Evolutionary conservation across 2,113 vertebrate genomes (phyloP).

Genomic region (Gracilinanus agilis): DNA sequence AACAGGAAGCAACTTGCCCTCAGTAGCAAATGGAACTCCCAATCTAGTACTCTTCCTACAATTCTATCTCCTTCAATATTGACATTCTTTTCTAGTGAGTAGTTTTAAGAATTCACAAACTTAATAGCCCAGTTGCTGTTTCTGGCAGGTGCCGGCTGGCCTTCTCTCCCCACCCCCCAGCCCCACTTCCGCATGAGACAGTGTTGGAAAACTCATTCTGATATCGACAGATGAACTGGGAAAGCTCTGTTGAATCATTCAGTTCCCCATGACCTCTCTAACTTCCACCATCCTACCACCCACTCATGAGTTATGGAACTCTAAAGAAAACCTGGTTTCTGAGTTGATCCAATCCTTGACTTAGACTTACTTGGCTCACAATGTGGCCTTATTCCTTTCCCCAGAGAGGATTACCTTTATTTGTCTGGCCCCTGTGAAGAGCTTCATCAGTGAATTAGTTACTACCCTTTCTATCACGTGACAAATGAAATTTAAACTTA

Average conservation of each 20-base stretch:
- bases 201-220: not conserved
- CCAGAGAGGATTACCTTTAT: not conserved
- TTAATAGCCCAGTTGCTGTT: not conserved
- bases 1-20: not conserved
- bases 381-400: not conserved
- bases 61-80: not conserved
- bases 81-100: not conserved
- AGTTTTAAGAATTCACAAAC: not conserved
- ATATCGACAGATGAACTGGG: not conserved
- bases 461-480: not conserved
- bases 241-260: not conserved
- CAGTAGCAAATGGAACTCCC: too few species aligned
- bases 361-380: not conserved
- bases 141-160: not conserved
- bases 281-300: not conserved
- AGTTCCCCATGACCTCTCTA: too few species aligned
- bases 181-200: not conserved
- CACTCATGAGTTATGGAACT: not conserved
- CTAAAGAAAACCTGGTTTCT: not conserved
- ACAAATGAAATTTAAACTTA: not conserved
- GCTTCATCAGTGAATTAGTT: not conserved
- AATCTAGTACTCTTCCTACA: too few species aligned
- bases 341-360: not conserved
- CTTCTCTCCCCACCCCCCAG: not conserved
- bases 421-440: not conserved